Percentiles rank a stretch among this genome's conserved stretches.
Conservation (phyloP, 2,113 vertebrate species). For the Rhizomys pruinosus region DNA sequence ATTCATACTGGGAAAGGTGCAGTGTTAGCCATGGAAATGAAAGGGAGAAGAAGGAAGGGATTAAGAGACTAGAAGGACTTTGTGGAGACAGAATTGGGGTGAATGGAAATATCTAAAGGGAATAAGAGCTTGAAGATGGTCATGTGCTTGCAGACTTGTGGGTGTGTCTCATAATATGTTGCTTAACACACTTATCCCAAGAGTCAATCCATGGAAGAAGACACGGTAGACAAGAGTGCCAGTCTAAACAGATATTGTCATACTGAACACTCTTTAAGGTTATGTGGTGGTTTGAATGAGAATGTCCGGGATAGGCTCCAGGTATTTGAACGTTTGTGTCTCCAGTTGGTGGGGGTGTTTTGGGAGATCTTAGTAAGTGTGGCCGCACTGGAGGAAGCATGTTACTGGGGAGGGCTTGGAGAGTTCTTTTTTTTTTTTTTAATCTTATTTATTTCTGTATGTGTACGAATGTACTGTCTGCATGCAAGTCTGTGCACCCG, state of each 20-base stretch:
- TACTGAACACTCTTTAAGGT: not conserved
- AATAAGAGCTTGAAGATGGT: not conserved
- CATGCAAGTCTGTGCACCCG: too few species aligned
- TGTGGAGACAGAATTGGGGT: not conserved
- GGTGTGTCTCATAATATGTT: not conserved
- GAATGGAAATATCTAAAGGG: not conserved
- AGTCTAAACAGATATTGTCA: not conserved
- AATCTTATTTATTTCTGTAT: too few species aligned
- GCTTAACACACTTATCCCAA: not conserved
- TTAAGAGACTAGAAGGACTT: too few species aligned
- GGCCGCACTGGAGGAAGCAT: too few species aligned
- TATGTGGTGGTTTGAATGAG: too few species aligned
- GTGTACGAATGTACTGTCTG: too few species aligned
- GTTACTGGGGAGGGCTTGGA: too few species aligned
- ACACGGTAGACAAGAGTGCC: not conserved
- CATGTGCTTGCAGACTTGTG: not conserved
- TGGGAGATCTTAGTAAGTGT: too few species aligned
- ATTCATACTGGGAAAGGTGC: not conserved
- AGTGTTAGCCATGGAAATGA: not conserved
- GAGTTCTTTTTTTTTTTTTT: too few species aligned
- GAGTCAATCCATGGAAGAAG: not conserved
- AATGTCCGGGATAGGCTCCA: too few species aligned
- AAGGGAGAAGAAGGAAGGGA: not conserved
- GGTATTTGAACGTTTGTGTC: too few species aligned
- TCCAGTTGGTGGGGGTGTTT: too few species aligned